Evolutionary conservation across 2,797 vertebrate species (phyloP).

Genomic region (Tragelaphus eurycerus): DNA sequence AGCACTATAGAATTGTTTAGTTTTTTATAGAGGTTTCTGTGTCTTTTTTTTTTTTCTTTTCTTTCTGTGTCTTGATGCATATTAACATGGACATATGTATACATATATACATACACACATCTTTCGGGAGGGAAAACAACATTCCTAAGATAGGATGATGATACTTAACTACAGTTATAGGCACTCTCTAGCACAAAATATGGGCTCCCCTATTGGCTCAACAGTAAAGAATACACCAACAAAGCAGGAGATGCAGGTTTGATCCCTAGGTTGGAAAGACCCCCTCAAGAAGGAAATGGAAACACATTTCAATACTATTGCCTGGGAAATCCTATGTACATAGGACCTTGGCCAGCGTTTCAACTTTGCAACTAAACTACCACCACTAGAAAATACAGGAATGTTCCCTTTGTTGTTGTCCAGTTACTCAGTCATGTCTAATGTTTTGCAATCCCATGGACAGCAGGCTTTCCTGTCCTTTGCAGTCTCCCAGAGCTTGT

Average conservation of each 20-base stretch:
- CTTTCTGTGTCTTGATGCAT: background rate
- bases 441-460: background rate
- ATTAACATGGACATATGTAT: background rate
- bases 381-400: background rate
- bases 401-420: background rate
- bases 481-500: background rate
- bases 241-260: background rate
- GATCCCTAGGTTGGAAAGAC: background rate
- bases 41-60: background rate
- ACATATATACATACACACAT: fast-evolving
- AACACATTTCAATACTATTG: background rate
- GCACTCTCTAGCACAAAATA: background rate
- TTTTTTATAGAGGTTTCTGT: background rate
- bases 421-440: background rate
- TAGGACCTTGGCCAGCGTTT: background rate
- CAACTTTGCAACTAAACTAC: background rate
- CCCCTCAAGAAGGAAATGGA: background rate
- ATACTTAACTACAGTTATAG: background rate
- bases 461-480: background rate
- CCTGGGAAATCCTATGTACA: background rate
- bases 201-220: background rate
- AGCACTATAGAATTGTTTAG: background rate
- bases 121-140: background rate
- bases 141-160: background rate
- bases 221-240: background rate